Evolutionary conservation across 37 sponge, comb jelly and placozoan genomes (phyloP).

Genomic region (Cliona cf. orientalis): DNA sequence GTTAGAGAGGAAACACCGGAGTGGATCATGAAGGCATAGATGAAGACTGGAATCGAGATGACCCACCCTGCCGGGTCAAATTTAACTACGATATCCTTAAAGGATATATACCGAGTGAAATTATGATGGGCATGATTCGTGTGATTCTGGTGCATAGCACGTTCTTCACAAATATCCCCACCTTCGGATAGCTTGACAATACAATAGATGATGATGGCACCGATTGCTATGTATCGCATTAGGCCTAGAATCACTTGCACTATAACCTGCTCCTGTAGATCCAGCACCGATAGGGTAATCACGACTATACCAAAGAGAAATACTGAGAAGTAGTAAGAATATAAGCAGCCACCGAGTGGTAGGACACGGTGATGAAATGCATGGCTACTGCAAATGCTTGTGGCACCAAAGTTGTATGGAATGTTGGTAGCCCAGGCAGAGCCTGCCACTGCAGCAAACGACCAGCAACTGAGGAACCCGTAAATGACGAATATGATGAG

Average conservation of each 20-base stretch:
- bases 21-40: constrained; percentile 83
- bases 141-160: no score
- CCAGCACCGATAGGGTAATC: constrained; percentile 65
- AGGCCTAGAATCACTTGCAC: constrained; percentile 77
- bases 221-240: constrained; percentile 70
- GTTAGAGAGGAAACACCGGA: constrained; percentile 77
- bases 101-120: not conserved
- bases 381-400: constrained; percentile 48
- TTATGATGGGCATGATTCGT: not conserved
- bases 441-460: constrained; percentile 80
- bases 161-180: constrained; percentile 10
- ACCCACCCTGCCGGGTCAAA: constrained; percentile 81
- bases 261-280: constrained; percentile 82
- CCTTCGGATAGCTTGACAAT: constrained; percentile 44
- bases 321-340: constrained; percentile 75
- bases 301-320: constrained; percentile 74
- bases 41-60: constrained; percentile 75
- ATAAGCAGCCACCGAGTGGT: constrained; percentile 63
- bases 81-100: constrained; percentile 2
- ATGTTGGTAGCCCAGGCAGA: constrained; percentile 91
- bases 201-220: constrained; percentile 67
- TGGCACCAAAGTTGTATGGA: constrained; percentile 68
- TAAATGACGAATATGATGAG: constrained; percentile 58
- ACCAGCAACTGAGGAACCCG: constrained; percentile 52
- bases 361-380: constrained; percentile 63